Conservation (phyloP, 1,140 invertebrate genomes). For the Drosophila ogumai region DNA sequence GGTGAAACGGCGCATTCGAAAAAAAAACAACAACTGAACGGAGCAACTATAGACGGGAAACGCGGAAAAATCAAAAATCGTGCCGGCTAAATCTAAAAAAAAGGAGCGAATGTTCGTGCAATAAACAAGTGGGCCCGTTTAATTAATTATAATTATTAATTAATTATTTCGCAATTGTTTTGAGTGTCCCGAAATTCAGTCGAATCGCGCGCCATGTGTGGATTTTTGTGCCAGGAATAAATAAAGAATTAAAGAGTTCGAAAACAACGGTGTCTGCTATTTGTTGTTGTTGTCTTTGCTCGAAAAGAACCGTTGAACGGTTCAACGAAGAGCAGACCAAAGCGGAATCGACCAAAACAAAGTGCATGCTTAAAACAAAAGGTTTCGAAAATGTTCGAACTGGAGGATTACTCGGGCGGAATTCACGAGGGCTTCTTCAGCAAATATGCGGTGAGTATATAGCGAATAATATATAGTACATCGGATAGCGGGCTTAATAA, state of each 20-base stretch:
- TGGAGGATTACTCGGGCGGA: slow-evolving; percentile 81
- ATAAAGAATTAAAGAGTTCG: background rate
- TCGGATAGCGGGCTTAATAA: slow-evolving; percentile 21
- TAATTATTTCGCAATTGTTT: no score
- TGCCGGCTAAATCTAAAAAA: no score
- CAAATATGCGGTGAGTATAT: slow-evolving; percentile 80
- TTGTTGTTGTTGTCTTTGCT: background rate
- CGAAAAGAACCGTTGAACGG: slow-evolving; percentile 1
- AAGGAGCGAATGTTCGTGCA: no score
- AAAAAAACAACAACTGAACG: no score
- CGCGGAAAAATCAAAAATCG: no score
- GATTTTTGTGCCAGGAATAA: background rate
- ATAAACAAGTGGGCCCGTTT: no score
- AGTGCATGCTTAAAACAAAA: slow-evolving; percentile 42
- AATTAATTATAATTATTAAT: no score
- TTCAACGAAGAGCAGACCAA: background rate
- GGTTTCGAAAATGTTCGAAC: slow-evolving; percentile 76
- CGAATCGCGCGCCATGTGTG: background rate
- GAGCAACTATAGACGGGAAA: no score
- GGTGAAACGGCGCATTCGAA: no score
- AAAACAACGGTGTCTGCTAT: slow-evolving; percentile 1
- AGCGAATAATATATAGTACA: slow-evolving; percentile 10
- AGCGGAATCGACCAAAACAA: slow-evolving; percentile 72
- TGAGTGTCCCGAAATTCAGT: background rate
- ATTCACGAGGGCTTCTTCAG: slow-evolving; percentile 83